Conservation (phyloP, 2,113 vertebrate genomes). For the Engraulis encrasicolus region DNA sequence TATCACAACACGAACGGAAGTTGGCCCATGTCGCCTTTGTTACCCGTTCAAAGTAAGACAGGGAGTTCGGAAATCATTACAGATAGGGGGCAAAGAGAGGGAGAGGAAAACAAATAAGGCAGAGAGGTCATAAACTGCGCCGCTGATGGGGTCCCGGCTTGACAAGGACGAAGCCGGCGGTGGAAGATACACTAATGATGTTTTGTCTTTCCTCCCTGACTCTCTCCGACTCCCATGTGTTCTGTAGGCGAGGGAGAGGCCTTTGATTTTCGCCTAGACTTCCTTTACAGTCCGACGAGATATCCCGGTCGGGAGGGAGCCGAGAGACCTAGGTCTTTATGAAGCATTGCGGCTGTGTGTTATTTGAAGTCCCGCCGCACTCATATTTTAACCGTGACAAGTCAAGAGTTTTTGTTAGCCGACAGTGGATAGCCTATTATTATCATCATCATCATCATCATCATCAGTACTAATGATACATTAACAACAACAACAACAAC, state of each 20-base stretch:
- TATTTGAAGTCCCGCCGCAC: conserved; percentile 66
- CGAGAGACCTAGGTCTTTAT: conserved; percentile 70
- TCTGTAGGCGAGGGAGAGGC: conserved; percentile 62
- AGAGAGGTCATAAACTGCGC: conserved; percentile 65
- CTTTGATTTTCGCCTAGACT: conserved; percentile 74
- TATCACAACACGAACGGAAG: conserved; percentile 73
- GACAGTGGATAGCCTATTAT: conserved; percentile 54
- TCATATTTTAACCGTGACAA: conserved; percentile 47
- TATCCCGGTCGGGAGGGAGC: conserved; percentile 78
- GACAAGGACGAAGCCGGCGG: conserved; percentile 51
- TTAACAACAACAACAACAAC: too few species aligned
- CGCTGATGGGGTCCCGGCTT: conserved; percentile 43
- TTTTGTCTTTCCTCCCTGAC: conserved; percentile 69
- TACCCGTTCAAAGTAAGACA: conserved; percentile 68
- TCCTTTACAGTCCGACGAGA: conserved; percentile 75
- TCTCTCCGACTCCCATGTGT: conserved; percentile 68
- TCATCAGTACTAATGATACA: neutral
- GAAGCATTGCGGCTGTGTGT: conserved; percentile 66
- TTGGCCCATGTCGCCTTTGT: conserved; percentile 57
- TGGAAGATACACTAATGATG: conserved; percentile 51
- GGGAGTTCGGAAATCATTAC: conserved; percentile 70
- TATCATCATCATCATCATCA: neutral
- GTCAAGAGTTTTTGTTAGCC: conserved; percentile 52
- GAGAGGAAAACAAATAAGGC: conserved; percentile 32
- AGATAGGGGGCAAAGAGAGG: conserved; percentile 46